Conservation (phyloP, 2,888 invertebrate genomes). For the Diaprepes abbreviatus region DNA sequence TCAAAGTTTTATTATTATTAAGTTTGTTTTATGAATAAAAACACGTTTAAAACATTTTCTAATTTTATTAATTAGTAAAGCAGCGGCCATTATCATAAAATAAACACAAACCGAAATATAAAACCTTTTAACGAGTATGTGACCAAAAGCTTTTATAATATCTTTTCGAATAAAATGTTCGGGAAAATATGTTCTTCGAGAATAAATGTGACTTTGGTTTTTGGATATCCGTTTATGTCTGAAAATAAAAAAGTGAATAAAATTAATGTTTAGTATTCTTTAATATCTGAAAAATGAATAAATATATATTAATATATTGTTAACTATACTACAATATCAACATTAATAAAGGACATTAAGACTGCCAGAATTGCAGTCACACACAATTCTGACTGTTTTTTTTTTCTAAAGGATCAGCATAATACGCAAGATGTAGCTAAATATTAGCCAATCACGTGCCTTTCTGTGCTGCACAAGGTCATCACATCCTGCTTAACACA, state of each 20-base stretch:
- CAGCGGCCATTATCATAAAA: conserved; percentile 33
- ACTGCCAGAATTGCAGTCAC: too few relatives aligned
- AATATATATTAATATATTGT: too few relatives aligned
- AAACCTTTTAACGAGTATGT: conserved; percentile 32
- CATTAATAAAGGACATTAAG: too few relatives aligned
- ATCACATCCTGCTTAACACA: too few relatives aligned
- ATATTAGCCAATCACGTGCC: too few relatives aligned
- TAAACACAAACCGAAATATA: conserved; percentile 23
- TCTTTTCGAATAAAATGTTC: conserved; percentile 27
- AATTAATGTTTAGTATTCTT: too few relatives aligned
- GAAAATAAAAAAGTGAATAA: neutral
- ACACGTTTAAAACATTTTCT: neutral
- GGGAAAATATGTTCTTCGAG: conserved; percentile 15
- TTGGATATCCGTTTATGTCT: neutral
- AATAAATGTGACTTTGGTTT: conserved; percentile 13
- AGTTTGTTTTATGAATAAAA: neutral
- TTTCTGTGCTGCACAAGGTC: too few relatives aligned
- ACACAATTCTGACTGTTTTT: too few relatives aligned
- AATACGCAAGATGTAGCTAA: too few relatives aligned
- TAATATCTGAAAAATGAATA: too few relatives aligned
- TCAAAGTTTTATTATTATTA: neutral
- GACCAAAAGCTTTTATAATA: conserved; percentile 38
- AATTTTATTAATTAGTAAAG: conserved; percentile 27
- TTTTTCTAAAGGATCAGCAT: too few relatives aligned
- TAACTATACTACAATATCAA: too few relatives aligned